A percentile compares a stretch with the other conserved stretches of the same genome.
These are phyloP conservation scores for Cirrhinus molitorella DNA, from an alignment of 2,797 vertebrate species.

Conservation along the genomic window DNA sequence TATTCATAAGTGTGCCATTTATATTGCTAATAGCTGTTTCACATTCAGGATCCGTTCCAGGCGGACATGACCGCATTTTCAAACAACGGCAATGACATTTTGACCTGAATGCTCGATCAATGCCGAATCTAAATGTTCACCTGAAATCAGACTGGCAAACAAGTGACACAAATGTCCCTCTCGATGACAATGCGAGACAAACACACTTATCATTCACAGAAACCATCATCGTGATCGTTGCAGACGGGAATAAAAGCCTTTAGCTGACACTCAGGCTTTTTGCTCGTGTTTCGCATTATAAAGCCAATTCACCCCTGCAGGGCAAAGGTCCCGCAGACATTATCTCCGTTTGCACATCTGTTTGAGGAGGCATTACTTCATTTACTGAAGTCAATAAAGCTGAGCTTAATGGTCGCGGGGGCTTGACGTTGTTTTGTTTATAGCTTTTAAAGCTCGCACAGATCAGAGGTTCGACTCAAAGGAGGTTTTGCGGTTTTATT, in stretches of 20 bases:
- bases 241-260: conserved; percentile 33
- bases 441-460: conserved; percentile 43
- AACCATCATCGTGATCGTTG: conserved; percentile 23
- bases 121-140: conserved; percentile 23
- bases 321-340: conserved; percentile 63
- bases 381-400: conserved; percentile 44
- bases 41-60: not conserved
- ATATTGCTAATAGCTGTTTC: not conserved
- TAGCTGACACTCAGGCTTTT: conserved; percentile 32
- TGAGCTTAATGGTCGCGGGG: conserved; percentile 36
- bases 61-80: not conserved
- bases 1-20: no score
- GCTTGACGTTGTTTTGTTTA: conserved; percentile 43
- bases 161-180: conserved; percentile 27
- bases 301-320: conserved; percentile 57
- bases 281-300: conserved; percentile 52
- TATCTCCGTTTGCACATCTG: conserved; percentile 49
- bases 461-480: not conserved
- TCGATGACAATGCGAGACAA: conserved; percentile 42
- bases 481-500: not conserved
- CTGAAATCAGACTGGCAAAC: conserved; percentile 15
- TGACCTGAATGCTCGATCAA: not conserved
- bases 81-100: not conserved
- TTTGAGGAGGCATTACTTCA: conserved; percentile 56
- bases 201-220: conserved; percentile 18